These are phyloP conservation scores for Siniperca scherzeri DNA, from an alignment of 2,797 vertebrate genomes.

Conservation along the genomic window DNA sequence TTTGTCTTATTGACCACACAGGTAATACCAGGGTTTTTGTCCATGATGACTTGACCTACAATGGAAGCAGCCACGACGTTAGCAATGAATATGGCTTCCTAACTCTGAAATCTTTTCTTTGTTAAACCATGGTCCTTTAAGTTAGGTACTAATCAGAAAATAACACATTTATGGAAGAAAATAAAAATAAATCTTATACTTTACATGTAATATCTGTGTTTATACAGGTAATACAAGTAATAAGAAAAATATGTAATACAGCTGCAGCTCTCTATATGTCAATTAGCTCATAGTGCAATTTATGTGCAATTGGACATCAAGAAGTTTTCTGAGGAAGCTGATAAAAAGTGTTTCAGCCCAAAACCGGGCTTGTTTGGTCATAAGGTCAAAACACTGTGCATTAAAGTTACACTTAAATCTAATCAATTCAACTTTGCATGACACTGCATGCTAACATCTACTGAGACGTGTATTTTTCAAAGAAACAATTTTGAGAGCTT, in stretches of 20 bases:
- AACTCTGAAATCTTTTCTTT: no score
- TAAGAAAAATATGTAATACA: background rate
- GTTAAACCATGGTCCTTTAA: background rate
- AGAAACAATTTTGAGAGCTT: no score
- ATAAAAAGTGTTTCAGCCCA: background rate
- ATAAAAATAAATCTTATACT: background rate
- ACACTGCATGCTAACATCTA: no score
- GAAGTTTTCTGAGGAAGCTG: background rate
- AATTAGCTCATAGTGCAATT: background rate
- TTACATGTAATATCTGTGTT: background rate
- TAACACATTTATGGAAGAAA: background rate
- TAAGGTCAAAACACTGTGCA: no score
- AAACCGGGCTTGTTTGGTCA: background rate
- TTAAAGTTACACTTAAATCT: no score
- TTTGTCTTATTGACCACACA: conserved; percentile 96
- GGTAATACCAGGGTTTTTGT: conserved; percentile 95
- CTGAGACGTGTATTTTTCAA: no score
- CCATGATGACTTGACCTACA: conserved; percentile 94
- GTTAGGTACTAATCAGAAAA: background rate
- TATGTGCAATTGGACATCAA: background rate
- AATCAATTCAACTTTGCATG: no score
- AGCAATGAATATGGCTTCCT: background rate
- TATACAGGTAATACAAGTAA: background rate
- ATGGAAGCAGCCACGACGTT: conserved; percentile 30
- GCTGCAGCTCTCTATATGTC: background rate